Conservation (phyloP, 2,797 vertebrate species). For the Poecilia velifera region DNA sequence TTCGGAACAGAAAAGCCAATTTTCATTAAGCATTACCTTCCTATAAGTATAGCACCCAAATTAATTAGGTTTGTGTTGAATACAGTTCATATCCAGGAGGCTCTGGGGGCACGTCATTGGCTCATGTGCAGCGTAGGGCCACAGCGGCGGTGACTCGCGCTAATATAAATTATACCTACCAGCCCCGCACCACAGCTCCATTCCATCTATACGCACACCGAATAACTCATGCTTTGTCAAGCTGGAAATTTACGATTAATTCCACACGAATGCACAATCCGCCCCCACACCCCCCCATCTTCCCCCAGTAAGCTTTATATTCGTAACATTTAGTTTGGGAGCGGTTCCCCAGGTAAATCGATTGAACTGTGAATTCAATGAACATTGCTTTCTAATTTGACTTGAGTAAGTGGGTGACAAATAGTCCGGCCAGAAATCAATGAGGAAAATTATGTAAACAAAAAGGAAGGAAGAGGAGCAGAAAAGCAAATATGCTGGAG, state of each 20-base stretch:
- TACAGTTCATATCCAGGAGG: background rate
- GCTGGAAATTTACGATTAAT: constrained; percentile 81
- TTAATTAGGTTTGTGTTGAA: background rate
- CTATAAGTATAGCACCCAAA: constrained; percentile 42
- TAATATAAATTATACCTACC: constrained; percentile 78
- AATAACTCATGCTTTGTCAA: constrained; percentile 77
- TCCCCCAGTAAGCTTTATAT: constrained; percentile 73
- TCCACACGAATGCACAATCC: constrained; percentile 73
- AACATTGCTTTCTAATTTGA: constrained; percentile 76
- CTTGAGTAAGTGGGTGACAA: constrained; percentile 82
- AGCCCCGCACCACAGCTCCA: constrained; percentile 35
- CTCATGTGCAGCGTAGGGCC: constrained; percentile 12
- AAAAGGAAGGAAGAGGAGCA: constrained; percentile 16
- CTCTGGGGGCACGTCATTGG: background rate
- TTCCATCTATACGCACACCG: constrained; percentile 52
- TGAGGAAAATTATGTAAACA: constrained; percentile 75
- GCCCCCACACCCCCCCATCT: constrained; percentile 24
- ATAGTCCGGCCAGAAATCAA: constrained; percentile 78
- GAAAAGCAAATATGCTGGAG: constrained; percentile 46
- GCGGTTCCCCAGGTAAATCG: constrained; percentile 57
- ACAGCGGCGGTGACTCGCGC: constrained; percentile 68
- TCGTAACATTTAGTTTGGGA: constrained; percentile 75
- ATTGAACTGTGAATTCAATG: constrained; percentile 71
- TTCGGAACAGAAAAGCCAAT: constrained; percentile 15
- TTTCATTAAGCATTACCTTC: constrained; percentile 1